Evolutionary conservation across 2,797 vertebrate genomes (phyloP), one percentile per base, ranked within the genome.

Genomic region (Petrocephalus schoutedeni): DNA sequence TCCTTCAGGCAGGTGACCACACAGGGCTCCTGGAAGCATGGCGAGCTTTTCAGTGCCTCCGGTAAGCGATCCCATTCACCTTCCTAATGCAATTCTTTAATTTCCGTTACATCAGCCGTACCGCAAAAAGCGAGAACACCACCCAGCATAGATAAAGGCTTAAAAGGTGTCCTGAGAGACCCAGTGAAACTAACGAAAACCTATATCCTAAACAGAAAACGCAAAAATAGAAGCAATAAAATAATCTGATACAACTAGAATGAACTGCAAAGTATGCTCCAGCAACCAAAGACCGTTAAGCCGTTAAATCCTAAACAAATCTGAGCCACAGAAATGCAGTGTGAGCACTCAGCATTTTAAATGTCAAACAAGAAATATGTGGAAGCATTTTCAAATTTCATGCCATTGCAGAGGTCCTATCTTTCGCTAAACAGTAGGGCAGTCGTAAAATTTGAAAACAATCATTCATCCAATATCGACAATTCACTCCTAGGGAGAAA

Each of bases 1-100:
- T 99, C 98, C 93, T 99, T 99, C 90, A 99, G 95, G 91, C 97
- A 98, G 88, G 98, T 97, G 85, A 99, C 97, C 93, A 98, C 94
- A 92, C 98, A 99, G 19, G 97, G 93, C 89, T 99, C 98, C 98
- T 99, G 87, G 10, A 89, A 88, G 4, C 71, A 89, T 7, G 57
- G 21, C 0, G 5, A 45, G 4, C 45, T n/a, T 32, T 41, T 59
- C 57, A 86, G 28, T 19, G 53, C 32, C 21, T 53, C 61, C 1
- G 19, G 14, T 41, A 58, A 86, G 23, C 16, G 3, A 21, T n/a
- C 49, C 36, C 19, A 59, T 12, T 19, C 86, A 53, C 58, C 6
- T 53, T 10, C 45, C 16, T 56, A 41, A 57, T 36, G 4, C 28
- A 8, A 87, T 14, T n/a, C 6, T 1, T n/a, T 32, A 3, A n/a